phyloP scores from a whole-genome alignment of 2,888 invertebrate genomes.

The Lucinisca nassula region DNA sequence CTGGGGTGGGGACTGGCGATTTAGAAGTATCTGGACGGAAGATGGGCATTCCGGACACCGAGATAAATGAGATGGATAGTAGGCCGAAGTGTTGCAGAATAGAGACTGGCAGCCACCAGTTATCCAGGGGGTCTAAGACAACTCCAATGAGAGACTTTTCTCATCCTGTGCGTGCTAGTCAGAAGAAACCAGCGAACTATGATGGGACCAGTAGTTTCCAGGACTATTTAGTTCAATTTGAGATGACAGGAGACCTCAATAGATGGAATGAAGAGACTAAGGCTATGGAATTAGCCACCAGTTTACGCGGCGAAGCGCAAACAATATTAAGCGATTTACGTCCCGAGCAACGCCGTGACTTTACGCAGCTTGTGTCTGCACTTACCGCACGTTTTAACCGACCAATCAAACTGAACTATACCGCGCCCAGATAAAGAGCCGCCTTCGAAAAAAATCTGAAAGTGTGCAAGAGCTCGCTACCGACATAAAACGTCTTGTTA shows the following conservation, averaged over 20 bases:
- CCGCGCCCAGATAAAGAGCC: slow-evolving; percentile 12
- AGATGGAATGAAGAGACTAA: slow-evolving; percentile 11
- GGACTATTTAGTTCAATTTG: slow-evolving; percentile 38
- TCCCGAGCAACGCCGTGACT: not conserved
- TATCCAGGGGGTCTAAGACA: not conserved
- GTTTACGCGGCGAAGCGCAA: slow-evolving; percentile 29
- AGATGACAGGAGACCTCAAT: slow-evolving; percentile 17
- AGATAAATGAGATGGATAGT: not conserved
- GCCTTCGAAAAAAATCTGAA: slow-evolving; percentile 10
- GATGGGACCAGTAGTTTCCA: slow-evolving; percentile 24
- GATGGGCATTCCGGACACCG: not conserved
- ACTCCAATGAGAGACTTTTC: not conserved
- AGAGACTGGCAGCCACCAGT: not conserved
- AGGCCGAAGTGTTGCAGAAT: not conserved
- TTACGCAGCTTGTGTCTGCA: slow-evolving; percentile 5
- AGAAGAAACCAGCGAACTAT: slow-evolving; percentile 23
- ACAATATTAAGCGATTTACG: slow-evolving; percentile 26
- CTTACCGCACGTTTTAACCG: slow-evolving; percentile 22
- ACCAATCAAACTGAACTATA: slow-evolving; percentile 30
- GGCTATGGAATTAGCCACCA: slow-evolving; percentile 34
- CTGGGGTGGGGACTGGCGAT: too few relatives aligned
- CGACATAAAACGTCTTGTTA: slow-evolving; percentile 16
- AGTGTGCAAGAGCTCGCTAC: slow-evolving; percentile 32
- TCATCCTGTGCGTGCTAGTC: not conserved
- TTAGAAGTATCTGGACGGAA: too few relatives aligned